Percentiles rank a stretch among this genome's conserved stretches.
Conservation (phyloP, 2,888 invertebrate species). For the Drosophila meridionalis region DNA sequence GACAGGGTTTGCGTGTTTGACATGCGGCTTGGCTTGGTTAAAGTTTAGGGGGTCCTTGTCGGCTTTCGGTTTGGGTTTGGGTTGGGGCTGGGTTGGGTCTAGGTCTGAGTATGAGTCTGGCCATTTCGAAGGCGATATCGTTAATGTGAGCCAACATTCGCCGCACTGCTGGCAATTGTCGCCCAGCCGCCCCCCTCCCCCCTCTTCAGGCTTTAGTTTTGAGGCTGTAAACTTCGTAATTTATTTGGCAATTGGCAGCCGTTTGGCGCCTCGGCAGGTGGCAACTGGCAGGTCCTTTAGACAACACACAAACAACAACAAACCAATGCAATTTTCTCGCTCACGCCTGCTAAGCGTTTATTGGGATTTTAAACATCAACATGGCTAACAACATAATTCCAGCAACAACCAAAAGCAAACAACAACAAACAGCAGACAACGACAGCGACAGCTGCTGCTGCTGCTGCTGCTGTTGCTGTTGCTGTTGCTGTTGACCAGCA, state of each 20-base stretch:
- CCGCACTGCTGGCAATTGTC: neutral
- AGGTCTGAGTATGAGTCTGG: slow-evolving; percentile 30
- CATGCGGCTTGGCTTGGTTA: slow-evolving; percentile 68
- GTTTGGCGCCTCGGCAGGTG: slow-evolving; percentile 45
- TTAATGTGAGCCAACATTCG: slow-evolving; percentile 65
- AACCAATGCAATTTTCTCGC: slow-evolving; percentile 47
- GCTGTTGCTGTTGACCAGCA: slow-evolving; percentile 46
- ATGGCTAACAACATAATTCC: slow-evolving; percentile 75
- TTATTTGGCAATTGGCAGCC: slow-evolving; percentile 76
- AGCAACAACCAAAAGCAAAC: slow-evolving; percentile 44
- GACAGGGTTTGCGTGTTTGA: slow-evolving; percentile 74
- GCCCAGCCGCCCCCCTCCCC: no score
- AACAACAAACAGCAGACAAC: slow-evolving; percentile 16
- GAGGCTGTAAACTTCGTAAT: slow-evolving; percentile 68
- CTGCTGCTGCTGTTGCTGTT: slow-evolving; percentile 4
- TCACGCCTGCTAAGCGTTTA: slow-evolving; percentile 49
- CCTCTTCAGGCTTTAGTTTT: slow-evolving; percentile 19
- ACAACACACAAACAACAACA: slow-evolving; percentile 22
- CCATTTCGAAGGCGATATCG: slow-evolving; percentile 77
- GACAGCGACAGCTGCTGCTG: slow-evolving; percentile 12
- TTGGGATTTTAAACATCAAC: slow-evolving; percentile 59
- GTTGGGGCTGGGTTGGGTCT: neutral
- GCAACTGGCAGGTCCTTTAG: slow-evolving; percentile 12
- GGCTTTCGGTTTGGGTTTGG: slow-evolving; percentile 29
- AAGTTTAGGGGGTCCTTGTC: slow-evolving; percentile 56